Evolutionary conservation across 2,888 invertebrate species (phyloP), one percentile per base, ranked within the genome.

Genomic region (Trimorus sp.): DNA sequence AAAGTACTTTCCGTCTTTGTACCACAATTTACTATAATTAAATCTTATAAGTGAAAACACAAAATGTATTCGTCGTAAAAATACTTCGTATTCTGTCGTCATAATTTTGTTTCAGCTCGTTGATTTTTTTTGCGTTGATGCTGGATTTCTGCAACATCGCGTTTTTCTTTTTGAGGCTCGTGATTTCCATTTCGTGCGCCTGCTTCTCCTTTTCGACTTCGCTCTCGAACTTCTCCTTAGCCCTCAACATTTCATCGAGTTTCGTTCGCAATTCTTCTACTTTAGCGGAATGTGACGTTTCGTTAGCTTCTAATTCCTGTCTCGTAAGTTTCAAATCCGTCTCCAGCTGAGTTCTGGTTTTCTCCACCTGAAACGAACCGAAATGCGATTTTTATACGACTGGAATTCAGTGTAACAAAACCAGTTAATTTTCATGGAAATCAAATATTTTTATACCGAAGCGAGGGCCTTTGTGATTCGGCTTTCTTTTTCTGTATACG

Each of bases 161-260:
- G 56, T 96, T 92, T 92, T 97, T 97, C 12, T 95, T 94, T 88
- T 95, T 96, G 26, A 98, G 92, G 2, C 95, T 94, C 68, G 95
- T 95, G 73, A 98, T 93, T 92, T 97, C 97, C 4, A 94, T 92
- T 89, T 97, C 97, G 88, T 95, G 95, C 85, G 95, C 95, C 87
- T 96, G 95, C 78, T 95, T 93, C 87, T 97, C 96, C 88, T 95
- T 95, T 82, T 97, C 96, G 63, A 93, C 92, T 84, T 94, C 94
- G 58, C 92, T 93, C 86, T 95, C 95, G 45, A 94, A 92, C 85
- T 95, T 95, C 84, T 95, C 95, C 68, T 92, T 94, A 88, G 93
- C 95, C 37, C 93, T 93, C 86, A 92, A 92, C n/a, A 93, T 87
- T 84, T 93, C 92, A 12, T 93, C 92, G 84, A 94, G 87, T 88